A percentile compares a stretch with the other conserved stretches of the same genome.
phyloP scores from a whole-genome alignment of 35 echinoderm and acorn worm species.

The Heliocidaris tuberculata region DNA sequence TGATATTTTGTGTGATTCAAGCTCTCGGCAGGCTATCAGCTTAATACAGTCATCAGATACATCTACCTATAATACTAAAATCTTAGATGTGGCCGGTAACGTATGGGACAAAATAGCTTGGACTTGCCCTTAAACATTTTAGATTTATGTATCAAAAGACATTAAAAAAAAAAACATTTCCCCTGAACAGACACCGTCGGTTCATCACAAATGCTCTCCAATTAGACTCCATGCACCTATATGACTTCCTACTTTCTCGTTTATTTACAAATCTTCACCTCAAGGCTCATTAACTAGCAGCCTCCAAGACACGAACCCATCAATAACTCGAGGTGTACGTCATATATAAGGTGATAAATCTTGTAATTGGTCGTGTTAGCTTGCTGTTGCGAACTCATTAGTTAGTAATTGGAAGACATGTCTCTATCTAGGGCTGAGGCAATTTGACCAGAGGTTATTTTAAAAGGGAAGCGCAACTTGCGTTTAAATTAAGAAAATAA shows the following conservation, averaged over 20 bases:
- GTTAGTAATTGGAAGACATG: conserved; percentile 3
- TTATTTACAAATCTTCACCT: conserved; percentile 3
- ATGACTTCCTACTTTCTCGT: not conserved
- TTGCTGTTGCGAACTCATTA: not conserved
- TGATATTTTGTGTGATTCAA: too few species aligned
- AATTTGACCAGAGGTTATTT: not conserved
- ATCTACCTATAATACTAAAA: too few species aligned
- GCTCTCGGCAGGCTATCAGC: too few species aligned
- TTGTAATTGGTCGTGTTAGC: conserved; percentile 16
- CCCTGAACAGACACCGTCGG: not conserved
- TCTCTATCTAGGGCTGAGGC: not conserved
- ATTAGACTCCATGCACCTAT: not conserved
- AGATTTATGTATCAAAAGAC: too few species aligned
- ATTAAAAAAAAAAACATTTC: too few species aligned
- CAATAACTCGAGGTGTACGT: not conserved
- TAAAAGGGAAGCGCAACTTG: too few species aligned
- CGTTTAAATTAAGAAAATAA: too few species aligned
- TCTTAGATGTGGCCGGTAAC: too few species aligned
- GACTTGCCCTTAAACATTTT: too few species aligned
- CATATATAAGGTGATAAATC: not conserved
- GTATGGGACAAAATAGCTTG: too few species aligned
- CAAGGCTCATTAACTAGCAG: not conserved
- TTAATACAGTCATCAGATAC: too few species aligned
- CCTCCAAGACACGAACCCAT: not conserved
- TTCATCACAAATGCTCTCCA: not conserved